phyloP scores from a whole-genome alignment of 2,888 invertebrate species.

The Venusia cambrica region DNA sequence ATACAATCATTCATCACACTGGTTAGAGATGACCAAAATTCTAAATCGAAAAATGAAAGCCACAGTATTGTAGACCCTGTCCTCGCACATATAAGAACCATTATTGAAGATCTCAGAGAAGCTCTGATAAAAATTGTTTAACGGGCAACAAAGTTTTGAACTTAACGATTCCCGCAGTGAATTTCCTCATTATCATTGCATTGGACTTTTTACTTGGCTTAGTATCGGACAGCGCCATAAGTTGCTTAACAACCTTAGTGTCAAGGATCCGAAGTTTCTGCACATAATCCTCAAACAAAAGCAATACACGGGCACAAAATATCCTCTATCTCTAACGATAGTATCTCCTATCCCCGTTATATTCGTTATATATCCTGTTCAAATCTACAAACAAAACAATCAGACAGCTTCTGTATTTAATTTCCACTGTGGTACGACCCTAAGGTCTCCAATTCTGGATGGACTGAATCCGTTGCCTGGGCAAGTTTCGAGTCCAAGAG shows the following conservation, averaged over 20 bases:
- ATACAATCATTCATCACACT: constrained; percentile 36
- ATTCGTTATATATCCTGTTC: too few relatives aligned
- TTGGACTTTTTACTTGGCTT: not conserved
- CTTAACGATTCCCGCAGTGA: constrained; percentile 9
- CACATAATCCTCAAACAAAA: too few relatives aligned
- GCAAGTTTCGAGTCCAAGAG: too few relatives aligned
- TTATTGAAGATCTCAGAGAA: not conserved
- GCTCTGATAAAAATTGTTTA: constrained; percentile 5
- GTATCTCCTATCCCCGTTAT: too few relatives aligned
- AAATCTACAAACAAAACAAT: too few relatives aligned
- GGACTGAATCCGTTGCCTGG: too few relatives aligned
- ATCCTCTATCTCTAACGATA: too few relatives aligned
- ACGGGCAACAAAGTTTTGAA: constrained; percentile 13
- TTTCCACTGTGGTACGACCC: too few relatives aligned
- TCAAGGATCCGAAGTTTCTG: too few relatives aligned
- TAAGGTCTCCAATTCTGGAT: too few relatives aligned
- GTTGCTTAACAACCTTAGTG: constrained; percentile 3
- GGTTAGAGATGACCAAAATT: constrained; percentile 8
- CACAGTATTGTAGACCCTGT: constrained; percentile 8
- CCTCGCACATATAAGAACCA: constrained; percentile 1
- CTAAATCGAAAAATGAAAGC: constrained; percentile 9
- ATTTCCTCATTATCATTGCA: constrained; percentile 9
- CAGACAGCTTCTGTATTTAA: too few relatives aligned
- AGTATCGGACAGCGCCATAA: constrained; percentile 4
- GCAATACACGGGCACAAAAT: too few relatives aligned